Base-by-base conservation (phyloP, 1,140 invertebrate species). In the Periplaneta americana region DNA sequence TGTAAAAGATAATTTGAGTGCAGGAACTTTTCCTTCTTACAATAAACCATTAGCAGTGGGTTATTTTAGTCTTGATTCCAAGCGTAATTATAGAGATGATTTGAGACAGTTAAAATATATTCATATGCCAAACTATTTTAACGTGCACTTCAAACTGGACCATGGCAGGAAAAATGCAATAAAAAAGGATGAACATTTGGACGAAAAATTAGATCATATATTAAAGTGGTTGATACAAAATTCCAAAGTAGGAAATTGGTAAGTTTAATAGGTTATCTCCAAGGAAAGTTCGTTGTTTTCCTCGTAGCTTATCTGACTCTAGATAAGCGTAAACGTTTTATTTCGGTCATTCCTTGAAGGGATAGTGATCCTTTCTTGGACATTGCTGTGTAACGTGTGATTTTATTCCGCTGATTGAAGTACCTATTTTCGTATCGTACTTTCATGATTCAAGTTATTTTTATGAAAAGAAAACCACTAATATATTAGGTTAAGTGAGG, bases 121-220 rank as follows among this genome's bases (percentile, higher is more conserved):
- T 22, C 84, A 85, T 78, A 76, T 83, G 17, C 85, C 88, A 81
- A 84, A 87, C 37, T 80, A 85, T 83, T 75, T 79, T n/a, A 86
- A 87, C 79, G 87, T 91, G 5, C 39, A 87, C 33, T 87, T 90
- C 32, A 86, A 92, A 86, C 88, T 92, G n/a, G 90, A 92, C 75
- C 82, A 86, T 33, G 89, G 89, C 37, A 84, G 87, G 33, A 84
- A 88, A 13, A 83, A 87, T 82, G 88, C 86, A 28, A 87, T 84
- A 83, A 85, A 83, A 80, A 91, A 89, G 4, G 75, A 82, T 39
- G 84, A 83, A 15, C 82, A 85, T n/a, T 85, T 86, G 80, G 84
- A 90, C 18, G 83, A 85, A 10, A 89, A 90, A 81, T 78, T 92
- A 22, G 86, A 87, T 75, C 86, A 89, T 35, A 36, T 92, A 11